These are phyloP conservation scores for Taeniopygia guttata DNA, from an alignment of 2,797 vertebrate species.

Conservation along the genomic window DNA sequence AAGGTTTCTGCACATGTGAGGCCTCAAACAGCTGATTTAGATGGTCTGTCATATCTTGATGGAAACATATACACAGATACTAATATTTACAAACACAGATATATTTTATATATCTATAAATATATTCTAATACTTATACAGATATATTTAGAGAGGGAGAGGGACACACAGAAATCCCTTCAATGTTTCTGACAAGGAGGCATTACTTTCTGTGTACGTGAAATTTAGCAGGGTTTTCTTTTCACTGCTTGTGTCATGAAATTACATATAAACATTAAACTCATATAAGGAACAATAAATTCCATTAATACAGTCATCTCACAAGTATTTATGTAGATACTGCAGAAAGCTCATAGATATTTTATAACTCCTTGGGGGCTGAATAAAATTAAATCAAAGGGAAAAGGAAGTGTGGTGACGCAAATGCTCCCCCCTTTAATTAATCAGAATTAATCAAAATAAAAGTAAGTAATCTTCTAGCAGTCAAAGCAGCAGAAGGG, in stretches of 20 bases:
- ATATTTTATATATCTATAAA: not conserved
- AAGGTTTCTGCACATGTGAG: not conserved
- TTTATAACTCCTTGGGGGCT: not conserved
- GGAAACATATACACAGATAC: not conserved
- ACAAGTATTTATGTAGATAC: slow-evolving; percentile 24
- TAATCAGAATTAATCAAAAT: slow-evolving; percentile 24
- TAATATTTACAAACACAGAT: not conserved
- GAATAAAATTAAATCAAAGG: slow-evolving; percentile 41
- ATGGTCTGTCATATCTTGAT: not conserved
- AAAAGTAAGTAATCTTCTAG: not conserved
- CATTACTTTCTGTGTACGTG: not conserved
- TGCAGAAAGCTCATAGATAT: not conserved
- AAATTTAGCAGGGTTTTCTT: not conserved
- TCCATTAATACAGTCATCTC: not conserved
- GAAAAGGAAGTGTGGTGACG: not conserved
- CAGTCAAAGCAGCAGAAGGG: not conserved
- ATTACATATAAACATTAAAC: not conserved
- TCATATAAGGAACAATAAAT: not conserved
- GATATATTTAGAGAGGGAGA: not conserved
- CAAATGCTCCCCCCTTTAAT: not conserved
- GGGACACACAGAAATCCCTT: not conserved
- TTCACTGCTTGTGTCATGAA: not conserved
- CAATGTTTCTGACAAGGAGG: not conserved
- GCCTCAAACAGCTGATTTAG: not conserved
- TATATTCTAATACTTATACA: not conserved